These are phyloP conservation scores for Rhynchomys soricoides DNA, from an alignment of 2,113 vertebrate species.

Conservation along the genomic window DNA sequence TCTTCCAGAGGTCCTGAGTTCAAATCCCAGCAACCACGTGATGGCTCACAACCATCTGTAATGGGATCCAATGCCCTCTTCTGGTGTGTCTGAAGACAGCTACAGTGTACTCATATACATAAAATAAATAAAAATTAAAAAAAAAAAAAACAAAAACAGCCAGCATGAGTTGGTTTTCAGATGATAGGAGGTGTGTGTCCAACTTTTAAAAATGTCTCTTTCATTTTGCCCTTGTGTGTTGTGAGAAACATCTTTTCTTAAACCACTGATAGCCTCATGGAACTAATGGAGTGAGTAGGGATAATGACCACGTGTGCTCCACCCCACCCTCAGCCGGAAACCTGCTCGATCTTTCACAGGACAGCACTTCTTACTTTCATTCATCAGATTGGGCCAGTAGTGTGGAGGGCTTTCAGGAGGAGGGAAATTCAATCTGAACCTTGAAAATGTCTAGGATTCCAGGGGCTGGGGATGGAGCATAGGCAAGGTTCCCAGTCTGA, in stretches of 20 bases:
- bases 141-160: no score
- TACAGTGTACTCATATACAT: no score
- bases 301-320: slow-evolving; percentile 19
- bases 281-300: slow-evolving; percentile 26
- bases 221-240: background rate
- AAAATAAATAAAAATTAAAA: no score
- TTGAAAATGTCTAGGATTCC: slow-evolving; percentile 46
- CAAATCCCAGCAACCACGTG: no score
- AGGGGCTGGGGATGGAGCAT: no score
- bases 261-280: slow-evolving; percentile 14
- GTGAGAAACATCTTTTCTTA: background rate
- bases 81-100: no score
- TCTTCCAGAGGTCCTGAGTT: no score
- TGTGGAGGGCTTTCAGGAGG: slow-evolving; percentile 59
- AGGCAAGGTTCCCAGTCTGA: background rate
- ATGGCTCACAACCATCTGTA: no score
- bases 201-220: background rate
- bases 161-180: no score
- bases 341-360: slow-evolving; percentile 20
- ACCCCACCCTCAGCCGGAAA: slow-evolving; percentile 21
- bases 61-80: no score
- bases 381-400: slow-evolving; percentile 36
- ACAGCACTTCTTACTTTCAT: slow-evolving; percentile 48
- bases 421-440: slow-evolving; percentile 66
- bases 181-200: background rate